These are phyloP conservation scores for Scytalopus superciliaris DNA, from an alignment of 2,113 vertebrate genomes.

Conservation along the genomic window DNA sequence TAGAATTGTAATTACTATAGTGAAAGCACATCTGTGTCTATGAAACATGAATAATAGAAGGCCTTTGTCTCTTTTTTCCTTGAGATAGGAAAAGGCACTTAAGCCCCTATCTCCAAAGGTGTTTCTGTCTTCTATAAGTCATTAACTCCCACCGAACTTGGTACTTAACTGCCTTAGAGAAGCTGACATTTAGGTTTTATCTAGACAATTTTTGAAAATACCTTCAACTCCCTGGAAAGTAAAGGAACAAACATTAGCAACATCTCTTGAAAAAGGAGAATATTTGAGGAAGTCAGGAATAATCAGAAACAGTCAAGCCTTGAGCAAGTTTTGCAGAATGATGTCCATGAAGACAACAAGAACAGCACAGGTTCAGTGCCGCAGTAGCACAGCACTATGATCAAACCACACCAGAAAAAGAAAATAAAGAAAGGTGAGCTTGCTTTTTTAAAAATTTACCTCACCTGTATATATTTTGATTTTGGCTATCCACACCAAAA, in stretches of 20 bases:
- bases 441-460: neutral
- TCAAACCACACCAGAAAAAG: neutral
- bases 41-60: neutral
- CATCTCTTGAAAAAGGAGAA: neutral
- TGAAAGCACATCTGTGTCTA: neutral
- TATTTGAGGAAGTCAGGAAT: neutral
- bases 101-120: neutral
- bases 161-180: neutral
- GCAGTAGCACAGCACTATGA: accelerated
- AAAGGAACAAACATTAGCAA: neutral
- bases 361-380: too few relatives aligned
- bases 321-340: neutral
- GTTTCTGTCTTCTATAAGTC: slow-evolving; percentile 1
- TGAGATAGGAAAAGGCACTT: neutral
- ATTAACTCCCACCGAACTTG: slow-evolving; percentile 36
- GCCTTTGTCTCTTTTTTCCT: neutral
- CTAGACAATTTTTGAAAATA: slow-evolving; percentile 36
- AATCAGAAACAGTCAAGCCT: neutral
- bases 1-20: neutral
- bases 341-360: neutral
- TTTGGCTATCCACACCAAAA: neutral
- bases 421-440: neutral
- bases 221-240: slow-evolving; percentile 7
- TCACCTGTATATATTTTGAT: neutral
- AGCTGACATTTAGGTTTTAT: slow-evolving; percentile 50